Conservation (phyloP, 2,888 invertebrate genomes). For the Stenolophus ochropezus region DNA sequence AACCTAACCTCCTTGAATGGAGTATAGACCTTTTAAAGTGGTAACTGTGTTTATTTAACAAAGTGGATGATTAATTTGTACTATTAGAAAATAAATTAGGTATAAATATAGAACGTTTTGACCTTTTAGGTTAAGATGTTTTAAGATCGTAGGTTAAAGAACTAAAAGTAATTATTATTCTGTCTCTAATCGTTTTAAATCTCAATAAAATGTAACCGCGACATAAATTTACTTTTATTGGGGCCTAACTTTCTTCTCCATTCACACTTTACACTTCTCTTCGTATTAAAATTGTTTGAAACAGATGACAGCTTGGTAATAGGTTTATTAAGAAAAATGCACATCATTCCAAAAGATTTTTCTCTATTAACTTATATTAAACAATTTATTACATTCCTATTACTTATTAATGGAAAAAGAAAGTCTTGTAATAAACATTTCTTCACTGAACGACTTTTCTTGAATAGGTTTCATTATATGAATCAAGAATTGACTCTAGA, state of each 20-base stretch:
- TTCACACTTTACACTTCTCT: background rate
- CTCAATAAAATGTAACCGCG: conserved; percentile 3
- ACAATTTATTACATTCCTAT: no score
- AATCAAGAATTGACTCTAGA: no score
- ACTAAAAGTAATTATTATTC: conserved; percentile 17
- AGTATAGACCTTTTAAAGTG: conserved; percentile 8
- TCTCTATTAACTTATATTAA: no score
- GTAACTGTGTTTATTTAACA: conserved; percentile 11
- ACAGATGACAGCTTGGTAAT: background rate
- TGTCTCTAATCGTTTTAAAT: conserved; percentile 14
- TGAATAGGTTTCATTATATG: no score
- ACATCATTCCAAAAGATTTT: no score
- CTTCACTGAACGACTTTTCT: no score
- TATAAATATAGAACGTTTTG: conserved; percentile 27
- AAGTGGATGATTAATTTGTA: conserved; percentile 1
- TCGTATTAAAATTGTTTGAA: background rate
- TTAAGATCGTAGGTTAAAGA: conserved; percentile 20
- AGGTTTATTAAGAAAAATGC: background rate
- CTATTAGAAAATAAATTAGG: conserved; percentile 27
- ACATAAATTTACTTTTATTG: conserved; percentile 28
- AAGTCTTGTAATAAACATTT: no score
- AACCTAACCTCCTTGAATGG: conserved; percentile 4
- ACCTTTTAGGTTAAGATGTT: conserved; percentile 17
- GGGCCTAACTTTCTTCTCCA: conserved; percentile 5
- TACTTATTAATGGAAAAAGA: no score